These are phyloP conservation scores for Etia nguti DNA, from an alignment of 2,113 vertebrate genomes.

Conservation along the genomic window DNA sequence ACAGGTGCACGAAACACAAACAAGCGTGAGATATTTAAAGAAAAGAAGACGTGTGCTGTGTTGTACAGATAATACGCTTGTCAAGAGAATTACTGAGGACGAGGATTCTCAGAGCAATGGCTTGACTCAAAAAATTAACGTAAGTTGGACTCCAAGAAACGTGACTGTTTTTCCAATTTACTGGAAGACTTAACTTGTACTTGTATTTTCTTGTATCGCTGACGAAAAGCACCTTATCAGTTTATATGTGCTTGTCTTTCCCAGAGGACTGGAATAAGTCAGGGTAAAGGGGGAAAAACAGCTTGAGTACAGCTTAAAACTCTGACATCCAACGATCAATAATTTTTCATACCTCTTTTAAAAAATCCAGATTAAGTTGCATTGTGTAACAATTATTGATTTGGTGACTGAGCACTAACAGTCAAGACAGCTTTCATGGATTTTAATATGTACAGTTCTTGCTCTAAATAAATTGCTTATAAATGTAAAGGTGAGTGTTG, in stretches of 20 bases:
- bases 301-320: neutral
- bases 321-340: neutral
- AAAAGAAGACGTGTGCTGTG: neutral
- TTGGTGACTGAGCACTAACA: neutral
- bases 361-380: neutral
- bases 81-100: neutral
- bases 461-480: neutral
- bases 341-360: neutral
- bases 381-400: neutral
- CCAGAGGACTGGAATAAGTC: neutral
- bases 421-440: neutral
- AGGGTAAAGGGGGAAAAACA: neutral
- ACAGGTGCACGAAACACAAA: neutral
- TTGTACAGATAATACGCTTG: slow-evolving; percentile 7
- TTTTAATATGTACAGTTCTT: neutral
- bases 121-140: neutral
- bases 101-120: neutral
- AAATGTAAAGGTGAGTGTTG: neutral
- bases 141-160: neutral
- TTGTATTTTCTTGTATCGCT: neutral
- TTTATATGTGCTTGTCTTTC: neutral
- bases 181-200: neutral
- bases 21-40: neutral
- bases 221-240: neutral
- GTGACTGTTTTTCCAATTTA: neutral